These are phyloP conservation scores for Collichthys lucidus DNA, from an alignment of 2,113 vertebrate species.

Conservation along the genomic window DNA sequence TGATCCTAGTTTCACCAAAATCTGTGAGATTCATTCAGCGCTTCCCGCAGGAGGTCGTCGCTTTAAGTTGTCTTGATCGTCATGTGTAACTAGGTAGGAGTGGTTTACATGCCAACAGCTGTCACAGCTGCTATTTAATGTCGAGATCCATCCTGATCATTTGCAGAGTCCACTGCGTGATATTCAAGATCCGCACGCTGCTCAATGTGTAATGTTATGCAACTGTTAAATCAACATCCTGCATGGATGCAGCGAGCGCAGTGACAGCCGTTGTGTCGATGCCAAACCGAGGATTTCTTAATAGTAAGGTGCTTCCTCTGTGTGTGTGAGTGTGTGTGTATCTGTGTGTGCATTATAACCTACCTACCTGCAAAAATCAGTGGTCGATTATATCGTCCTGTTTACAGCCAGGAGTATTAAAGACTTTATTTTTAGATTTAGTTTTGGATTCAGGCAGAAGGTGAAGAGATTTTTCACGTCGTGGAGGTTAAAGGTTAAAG, in stretches of 20 bases:
- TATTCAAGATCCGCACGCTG: not conserved
- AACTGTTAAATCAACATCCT: conserved; percentile 49
- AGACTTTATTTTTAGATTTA: not conserved
- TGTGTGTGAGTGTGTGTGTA: conserved; percentile 34
- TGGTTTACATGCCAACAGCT: too few relatives aligned
- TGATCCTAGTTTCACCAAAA: too few relatives aligned
- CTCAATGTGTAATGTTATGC: conserved; percentile 17
- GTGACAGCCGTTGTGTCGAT: conserved; percentile 25
- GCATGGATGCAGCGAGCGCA: not conserved
- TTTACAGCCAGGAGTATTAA: not conserved
- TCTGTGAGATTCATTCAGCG: too few relatives aligned
- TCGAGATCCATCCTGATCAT: not conserved
- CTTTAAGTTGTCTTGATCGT: too few relatives aligned
- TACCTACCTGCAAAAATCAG: conserved; percentile 34
- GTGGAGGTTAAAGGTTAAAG: not conserved
- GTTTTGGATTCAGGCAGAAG: not conserved
- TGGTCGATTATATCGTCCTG: not conserved
- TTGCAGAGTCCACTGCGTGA: conserved; percentile 24
- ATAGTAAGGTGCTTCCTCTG: conserved; percentile 73
- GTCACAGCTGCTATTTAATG: not conserved
- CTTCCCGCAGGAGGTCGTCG: too few relatives aligned
- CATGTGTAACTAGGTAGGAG: too few relatives aligned
- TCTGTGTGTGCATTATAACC: not conserved
- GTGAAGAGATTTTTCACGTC: not conserved
- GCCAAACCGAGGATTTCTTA: conserved; percentile 52